Base-by-base conservation (phyloP, 1,140 invertebrate species). In the Cepaea nemoralis region DNA sequence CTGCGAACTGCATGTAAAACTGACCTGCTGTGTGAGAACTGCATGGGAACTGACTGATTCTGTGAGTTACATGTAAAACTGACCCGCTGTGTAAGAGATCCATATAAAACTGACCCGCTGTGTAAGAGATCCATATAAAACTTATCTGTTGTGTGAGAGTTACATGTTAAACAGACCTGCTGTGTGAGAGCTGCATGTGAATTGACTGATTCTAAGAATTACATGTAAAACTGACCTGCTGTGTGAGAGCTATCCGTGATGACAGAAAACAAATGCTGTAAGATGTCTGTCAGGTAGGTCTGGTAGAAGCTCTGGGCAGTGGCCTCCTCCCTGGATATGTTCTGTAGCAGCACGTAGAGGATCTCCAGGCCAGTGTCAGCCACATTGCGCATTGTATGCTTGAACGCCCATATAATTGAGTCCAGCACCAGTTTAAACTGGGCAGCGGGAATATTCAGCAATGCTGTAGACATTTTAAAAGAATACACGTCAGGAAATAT, bases 341-440 rank as follows among this genome's bases (percentile, higher is more conserved):
- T 99, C 92, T 97, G 95, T 82, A 99, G 92, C 86, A 99, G 92
- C 90, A 96, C 94, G 87, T 93, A 93, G 35, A 95, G 87, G 83
- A 94, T 94, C 74, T 91, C 90, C 5, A 92, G 87, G n/a, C 91
- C 91, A 48, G 89, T 92, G 78, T 91, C 91, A n/a, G 98, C 98
- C 24, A 99, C 98, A 93, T 99, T 99, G 87, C 99, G 94, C 98
- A 99, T 99, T 14, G 98, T 99, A 91, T 99, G 99, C 92, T 99
- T 99, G 91, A 99, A 99, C 70, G 98, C 98, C 99, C 99, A 99
- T 87, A 99, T 98, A 86, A 99, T 97, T 40, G 98, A 99, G 92
- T 99, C 98, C 85, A 99, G 93, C 77, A 99, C 97, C 86, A 99
- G 93, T 91, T 99, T 99, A 91, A 99, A 99, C 92, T 99, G 97